Evolutionary conservation across 2,888 invertebrate species (phyloP), one percentile per base, ranked within the genome.

Genomic region (Tolmerus cingulatus): DNA sequence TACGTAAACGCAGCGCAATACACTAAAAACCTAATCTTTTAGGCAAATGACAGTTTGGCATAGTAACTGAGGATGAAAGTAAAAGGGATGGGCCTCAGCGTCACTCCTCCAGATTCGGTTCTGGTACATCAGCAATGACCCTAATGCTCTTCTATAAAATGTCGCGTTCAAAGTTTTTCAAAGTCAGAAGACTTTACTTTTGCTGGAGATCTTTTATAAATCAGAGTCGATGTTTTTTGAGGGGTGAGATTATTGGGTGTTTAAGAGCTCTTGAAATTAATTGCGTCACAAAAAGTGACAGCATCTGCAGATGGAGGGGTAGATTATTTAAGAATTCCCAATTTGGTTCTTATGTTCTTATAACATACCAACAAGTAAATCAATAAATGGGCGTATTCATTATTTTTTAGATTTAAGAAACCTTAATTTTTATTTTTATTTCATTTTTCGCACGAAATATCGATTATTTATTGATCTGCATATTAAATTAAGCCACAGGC

Each of bases 191-290:
- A 66, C 19, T 74, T 74, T 84, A 16, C 84, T 84, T 66, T 84
- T 57, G n/a, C 19, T 19, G 8, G n/a, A 74, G 9, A 23, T 23
- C 8, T 66, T 66, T 66, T 23, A n/a, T 23, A 66, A 23, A 66
- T 27, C 66, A 66, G 19, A 37, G 34, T 34, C 37, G 23, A 37
- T n/a, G 34, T 43, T 37, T 46, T 66, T 84, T 66, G 66, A 66
- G 84, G 66, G 84, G 37, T 23, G 74, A 66, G 40, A 34, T 66
- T 46, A 84, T 84, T 84, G 66, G 66, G 84, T 84, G 84, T 84
- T 84, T 84, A 51, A 84, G 84, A 40, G 74, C 84, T 40, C 84
- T 84, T 84, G 84, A 84, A 74, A 66, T 84, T 84, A 66, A 84
- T 84, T 84, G 84, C 84, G 74, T 84, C 84, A 84, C 84, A 84